Conservation (phyloP, 2,113 vertebrate genomes). For the Nesospiza acunhae region DNA sequence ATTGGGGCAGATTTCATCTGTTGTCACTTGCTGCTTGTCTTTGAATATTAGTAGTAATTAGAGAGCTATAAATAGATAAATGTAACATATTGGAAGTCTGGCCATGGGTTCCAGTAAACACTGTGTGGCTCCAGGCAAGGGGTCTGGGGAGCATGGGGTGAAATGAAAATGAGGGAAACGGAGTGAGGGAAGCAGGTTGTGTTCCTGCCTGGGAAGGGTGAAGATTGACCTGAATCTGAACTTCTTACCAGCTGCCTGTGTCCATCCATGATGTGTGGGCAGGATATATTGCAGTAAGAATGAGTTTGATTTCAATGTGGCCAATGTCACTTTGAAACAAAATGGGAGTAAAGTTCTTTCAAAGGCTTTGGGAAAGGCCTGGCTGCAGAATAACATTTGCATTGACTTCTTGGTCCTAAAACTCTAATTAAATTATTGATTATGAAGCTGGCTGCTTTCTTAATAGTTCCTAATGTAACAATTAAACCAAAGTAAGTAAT, state of each 20-base stretch:
- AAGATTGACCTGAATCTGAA: conserved; percentile 36
- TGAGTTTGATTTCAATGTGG: neutral
- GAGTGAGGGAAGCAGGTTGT: neutral
- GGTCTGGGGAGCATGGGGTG: neutral
- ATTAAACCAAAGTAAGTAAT: conserved; percentile 69
- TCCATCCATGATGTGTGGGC: neutral
- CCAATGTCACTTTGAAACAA: conserved; percentile 59
- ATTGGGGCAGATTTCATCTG: neutral
- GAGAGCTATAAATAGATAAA: neutral
- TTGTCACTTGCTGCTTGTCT: neutral
- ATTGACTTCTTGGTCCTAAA: conserved; percentile 60
- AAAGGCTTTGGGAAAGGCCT: conserved; percentile 38
- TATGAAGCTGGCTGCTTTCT: conserved; percentile 62
- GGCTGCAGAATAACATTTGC: conserved; percentile 50
- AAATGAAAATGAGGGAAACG: neutral
- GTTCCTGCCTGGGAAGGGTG: neutral
- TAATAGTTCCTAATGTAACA: conserved; percentile 60
- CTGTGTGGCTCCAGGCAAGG: neutral
- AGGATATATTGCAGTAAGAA: neutral
- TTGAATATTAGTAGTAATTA: neutral
- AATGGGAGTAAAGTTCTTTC: conserved; percentile 24
- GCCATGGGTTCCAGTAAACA: neutral
- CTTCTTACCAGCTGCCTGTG: neutral
- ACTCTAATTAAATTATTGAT: conserved; percentile 71
- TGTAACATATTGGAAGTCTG: neutral